Conservation (phyloP, 2,888 invertebrate genomes). For the Balanococcus diminutus region DNA sequence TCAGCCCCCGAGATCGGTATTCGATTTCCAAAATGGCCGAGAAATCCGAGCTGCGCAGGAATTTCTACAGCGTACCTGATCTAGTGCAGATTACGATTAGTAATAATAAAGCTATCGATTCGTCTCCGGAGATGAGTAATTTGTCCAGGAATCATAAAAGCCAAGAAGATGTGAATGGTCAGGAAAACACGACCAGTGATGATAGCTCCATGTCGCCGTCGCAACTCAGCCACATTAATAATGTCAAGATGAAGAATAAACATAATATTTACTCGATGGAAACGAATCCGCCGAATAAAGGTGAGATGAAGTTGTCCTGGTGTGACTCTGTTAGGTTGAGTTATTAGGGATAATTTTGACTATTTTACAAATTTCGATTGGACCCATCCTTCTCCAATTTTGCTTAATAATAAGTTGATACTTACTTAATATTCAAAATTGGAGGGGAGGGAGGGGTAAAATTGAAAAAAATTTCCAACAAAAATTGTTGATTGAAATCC, state of each 20-base stretch:
- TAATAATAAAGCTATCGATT: slow-evolving; percentile 35
- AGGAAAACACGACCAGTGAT: not conserved
- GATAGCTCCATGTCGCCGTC: slow-evolving; percentile 12
- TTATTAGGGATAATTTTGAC: too few species aligned
- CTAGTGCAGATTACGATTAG: slow-evolving; percentile 58
- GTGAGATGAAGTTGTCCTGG: too few species aligned
- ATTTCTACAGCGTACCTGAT: slow-evolving; percentile 91
- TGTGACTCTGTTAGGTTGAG: too few species aligned
- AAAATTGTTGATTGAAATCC: too few species aligned
- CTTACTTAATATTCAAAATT: too few species aligned
- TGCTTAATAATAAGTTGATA: too few species aligned
- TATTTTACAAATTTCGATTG: too few species aligned
- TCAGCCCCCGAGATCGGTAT: not conserved
- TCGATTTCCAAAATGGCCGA: slow-evolving; percentile 1
- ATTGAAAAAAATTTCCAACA: too few species aligned
- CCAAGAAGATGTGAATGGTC: slow-evolving; percentile 46
- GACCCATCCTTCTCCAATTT: too few species aligned
- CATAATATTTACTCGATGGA: not conserved
- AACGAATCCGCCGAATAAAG: not conserved
- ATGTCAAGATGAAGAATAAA: slow-evolving; percentile 41
- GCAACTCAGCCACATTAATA: not conserved
- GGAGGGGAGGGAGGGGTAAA: too few species aligned
- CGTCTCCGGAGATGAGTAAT: not conserved
- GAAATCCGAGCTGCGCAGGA: slow-evolving; percentile 70
- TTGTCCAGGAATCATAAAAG: slow-evolving; percentile 40